Conservation (phyloP, 2,113 vertebrate genomes). For the Gambusia affinis region DNA sequence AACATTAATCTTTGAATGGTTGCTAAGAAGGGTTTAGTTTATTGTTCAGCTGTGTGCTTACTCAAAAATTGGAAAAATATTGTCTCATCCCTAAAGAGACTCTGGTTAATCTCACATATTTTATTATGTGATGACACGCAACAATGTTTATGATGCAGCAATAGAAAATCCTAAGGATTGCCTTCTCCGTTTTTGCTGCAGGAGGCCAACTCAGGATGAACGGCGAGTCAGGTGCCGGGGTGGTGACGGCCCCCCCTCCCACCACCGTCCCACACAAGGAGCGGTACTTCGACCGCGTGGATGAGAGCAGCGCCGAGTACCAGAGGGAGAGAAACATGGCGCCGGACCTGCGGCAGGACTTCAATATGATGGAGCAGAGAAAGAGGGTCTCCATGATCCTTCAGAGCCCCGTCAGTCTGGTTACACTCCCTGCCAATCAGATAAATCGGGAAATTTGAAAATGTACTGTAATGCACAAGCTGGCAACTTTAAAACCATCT, state of each 20-base stretch:
- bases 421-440: not conserved
- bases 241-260: constrained; percentile 97
- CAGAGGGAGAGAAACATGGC: constrained; percentile 98
- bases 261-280: constrained; percentile 96
- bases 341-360: constrained; percentile 96
- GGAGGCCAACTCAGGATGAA: constrained; percentile 88
- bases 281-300: constrained; percentile 96
- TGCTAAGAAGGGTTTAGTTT: not conserved
- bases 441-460: too few species aligned
- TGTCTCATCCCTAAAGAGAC: not conserved
- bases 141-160: not conserved
- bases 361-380: constrained; percentile 99
- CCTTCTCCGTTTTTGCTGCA: constrained; percentile 11
- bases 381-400: constrained; percentile 99
- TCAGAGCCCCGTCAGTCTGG: constrained; percentile 90
- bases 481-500: not conserved
- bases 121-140: not conserved
- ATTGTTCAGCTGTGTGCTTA: not conserved
- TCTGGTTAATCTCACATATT: not conserved
- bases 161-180: not conserved
- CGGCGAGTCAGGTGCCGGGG: constrained; percentile 91
- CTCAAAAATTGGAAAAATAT: not conserved
- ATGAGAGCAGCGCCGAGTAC: constrained; percentile 96
- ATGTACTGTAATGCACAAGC: too few species aligned
- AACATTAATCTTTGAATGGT: not conserved